These are phyloP conservation scores for Echiichthys vipera DNA, from an alignment of 2,797 vertebrate genomes.

Conservation along the genomic window DNA sequence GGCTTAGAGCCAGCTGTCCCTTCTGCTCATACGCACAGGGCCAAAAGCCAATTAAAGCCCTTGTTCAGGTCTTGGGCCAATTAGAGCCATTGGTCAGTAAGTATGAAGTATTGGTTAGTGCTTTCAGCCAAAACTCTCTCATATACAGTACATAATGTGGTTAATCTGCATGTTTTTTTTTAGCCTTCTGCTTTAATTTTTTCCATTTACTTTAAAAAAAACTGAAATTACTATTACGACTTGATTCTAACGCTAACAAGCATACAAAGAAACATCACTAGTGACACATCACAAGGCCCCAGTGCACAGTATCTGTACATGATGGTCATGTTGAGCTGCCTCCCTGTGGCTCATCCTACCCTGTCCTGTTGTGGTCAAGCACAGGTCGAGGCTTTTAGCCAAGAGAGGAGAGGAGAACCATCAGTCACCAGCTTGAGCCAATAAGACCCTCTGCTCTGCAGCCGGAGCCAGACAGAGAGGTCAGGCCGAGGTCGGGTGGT, in stretches of 20 bases:
- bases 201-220: too few species aligned
- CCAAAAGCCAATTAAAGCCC: slow-evolving; percentile 74
- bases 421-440: slow-evolving; percentile 70
- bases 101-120: slow-evolving; percentile 40
- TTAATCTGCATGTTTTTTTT: too few species aligned
- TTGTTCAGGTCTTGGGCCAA: slow-evolving; percentile 71
- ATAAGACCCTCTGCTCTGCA: slow-evolving; percentile 74
- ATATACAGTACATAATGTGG: neutral
- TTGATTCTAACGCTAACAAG: neutral
- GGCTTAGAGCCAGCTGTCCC: slow-evolving; percentile 70
- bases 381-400: slow-evolving; percentile 68
- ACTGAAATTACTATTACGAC: too few species aligned
- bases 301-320: slow-evolving; percentile 13
- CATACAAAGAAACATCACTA: neutral
- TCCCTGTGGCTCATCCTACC: slow-evolving; percentile 37
- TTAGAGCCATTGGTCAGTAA: slow-evolving; percentile 67
- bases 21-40: slow-evolving; percentile 69
- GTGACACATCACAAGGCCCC: neutral
- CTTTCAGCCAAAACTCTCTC: slow-evolving; percentile 19
- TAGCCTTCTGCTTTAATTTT: too few species aligned
- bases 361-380: slow-evolving; percentile 48
- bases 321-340: slow-evolving; percentile 37
- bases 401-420: slow-evolving; percentile 59
- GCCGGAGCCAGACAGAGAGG: slow-evolving; percentile 72
- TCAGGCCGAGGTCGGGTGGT: slow-evolving; percentile 69